Percentiles rank a stretch among this genome's conserved stretches.
Conservation (phyloP, 1,140 invertebrate species). For the Aphelinus certus region DNA sequence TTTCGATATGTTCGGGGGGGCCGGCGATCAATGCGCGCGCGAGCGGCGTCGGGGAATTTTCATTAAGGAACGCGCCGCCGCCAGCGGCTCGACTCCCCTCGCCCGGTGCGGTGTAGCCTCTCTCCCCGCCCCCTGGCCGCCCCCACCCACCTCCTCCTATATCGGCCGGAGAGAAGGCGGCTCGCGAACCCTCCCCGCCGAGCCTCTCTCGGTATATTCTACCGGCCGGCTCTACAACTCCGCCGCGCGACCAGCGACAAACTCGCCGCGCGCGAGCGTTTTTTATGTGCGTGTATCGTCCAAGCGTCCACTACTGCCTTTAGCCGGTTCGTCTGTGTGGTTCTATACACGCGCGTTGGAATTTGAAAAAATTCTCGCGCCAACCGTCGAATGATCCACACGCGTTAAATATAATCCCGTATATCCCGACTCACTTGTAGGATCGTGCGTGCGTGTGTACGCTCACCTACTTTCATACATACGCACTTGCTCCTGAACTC, state of each 20-base stretch:
- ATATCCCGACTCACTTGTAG: too few species aligned
- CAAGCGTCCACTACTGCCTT: too few species aligned
- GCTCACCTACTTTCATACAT: conserved; percentile 40
- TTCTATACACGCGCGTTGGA: too few species aligned
- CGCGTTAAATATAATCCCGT: too few species aligned
- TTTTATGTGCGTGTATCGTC: too few species aligned
- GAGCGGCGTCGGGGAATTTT: conserved; percentile 37
- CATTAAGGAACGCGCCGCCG: conserved; percentile 35
- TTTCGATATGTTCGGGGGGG: conserved; percentile 36
- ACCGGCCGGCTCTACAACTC: background rate
- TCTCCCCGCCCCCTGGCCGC: background rate
- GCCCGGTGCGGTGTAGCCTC: background rate
- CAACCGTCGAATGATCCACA: too few species aligned
- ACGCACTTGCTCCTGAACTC: conserved; percentile 15
- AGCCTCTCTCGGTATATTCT: background rate
- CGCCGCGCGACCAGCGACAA: background rate
- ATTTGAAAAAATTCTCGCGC: too few species aligned
- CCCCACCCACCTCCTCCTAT: background rate
- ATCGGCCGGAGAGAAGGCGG: conserved; percentile 1
- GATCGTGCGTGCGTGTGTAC: background rate
- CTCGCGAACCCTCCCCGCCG: background rate
- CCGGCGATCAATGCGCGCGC: conserved; percentile 31
- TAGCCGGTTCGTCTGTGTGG: too few species aligned
- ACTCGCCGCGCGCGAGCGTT: too few species aligned
- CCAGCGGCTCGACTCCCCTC: background rate